These are phyloP conservation scores for Tragelaphus oryx DNA, from an alignment of 2,797 vertebrate genomes.

Conservation along the genomic window DNA sequence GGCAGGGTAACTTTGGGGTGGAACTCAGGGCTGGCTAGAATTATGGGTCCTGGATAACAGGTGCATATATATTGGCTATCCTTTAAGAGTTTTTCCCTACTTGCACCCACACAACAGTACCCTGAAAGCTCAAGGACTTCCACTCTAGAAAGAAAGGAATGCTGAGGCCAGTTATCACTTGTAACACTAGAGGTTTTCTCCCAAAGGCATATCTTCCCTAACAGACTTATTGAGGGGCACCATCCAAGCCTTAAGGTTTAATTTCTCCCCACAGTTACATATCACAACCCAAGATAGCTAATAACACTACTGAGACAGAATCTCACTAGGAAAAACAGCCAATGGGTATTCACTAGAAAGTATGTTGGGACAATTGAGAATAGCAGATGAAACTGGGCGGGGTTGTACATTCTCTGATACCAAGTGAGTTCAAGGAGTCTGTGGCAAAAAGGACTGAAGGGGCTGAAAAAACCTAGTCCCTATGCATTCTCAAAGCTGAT, in stretches of 20 bases:
- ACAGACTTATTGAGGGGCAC: not conserved
- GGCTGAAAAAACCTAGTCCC: not conserved
- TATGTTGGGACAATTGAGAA: not conserved
- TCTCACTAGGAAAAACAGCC: not conserved
- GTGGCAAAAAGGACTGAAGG: not conserved
- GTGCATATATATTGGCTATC: not conserved
- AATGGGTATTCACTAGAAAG: not conserved
- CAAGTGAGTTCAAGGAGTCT: not conserved
- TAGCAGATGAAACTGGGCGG: not conserved
- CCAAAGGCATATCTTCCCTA: not conserved
- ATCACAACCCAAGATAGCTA: not conserved
- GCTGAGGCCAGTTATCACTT: not conserved
- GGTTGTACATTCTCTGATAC: not conserved
- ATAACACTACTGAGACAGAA: not conserved
- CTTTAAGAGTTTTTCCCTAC: not conserved
- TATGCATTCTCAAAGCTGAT: not conserved
- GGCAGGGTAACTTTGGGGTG: not conserved
- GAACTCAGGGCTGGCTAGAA: not conserved
- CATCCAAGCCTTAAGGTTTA: slow-evolving; percentile 11
- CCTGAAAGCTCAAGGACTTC: not conserved
- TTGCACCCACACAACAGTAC: not conserved
- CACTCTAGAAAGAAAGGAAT: not conserved
- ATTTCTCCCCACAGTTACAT: not conserved
- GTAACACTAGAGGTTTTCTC: not conserved
- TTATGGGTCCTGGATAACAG: not conserved